These are phyloP conservation scores for Zygogramma bicolorata DNA, from an alignment of 2,888 invertebrate genomes.

Conservation along the genomic window DNA sequence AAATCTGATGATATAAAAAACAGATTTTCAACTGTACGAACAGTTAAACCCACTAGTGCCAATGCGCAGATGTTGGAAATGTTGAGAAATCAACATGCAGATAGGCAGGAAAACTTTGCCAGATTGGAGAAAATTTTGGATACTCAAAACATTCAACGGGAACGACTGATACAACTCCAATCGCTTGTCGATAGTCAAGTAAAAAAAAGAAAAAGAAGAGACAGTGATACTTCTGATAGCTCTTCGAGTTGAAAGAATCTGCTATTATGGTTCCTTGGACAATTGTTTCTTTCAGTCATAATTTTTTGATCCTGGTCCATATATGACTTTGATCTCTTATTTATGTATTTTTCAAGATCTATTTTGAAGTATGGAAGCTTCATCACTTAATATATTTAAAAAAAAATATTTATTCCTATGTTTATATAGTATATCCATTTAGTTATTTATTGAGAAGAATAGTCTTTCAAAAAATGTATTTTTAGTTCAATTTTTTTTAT, in stretches of 20 bases:
- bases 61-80: background rate
- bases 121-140: background rate
- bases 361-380: too few species aligned
- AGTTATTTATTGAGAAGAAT: background rate
- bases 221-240: background rate
- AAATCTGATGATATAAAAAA: background rate
- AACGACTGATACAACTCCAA: background rate
- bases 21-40: constrained; percentile 1
- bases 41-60: background rate
- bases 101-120: background rate
- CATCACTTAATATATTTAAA: too few species aligned
- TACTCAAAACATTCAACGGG: background rate
- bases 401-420: background rate
- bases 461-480: background rate
- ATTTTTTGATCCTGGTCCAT: too few species aligned
- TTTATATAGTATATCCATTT: background rate
- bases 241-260: background rate
- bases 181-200: background rate
- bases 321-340: too few species aligned
- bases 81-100: background rate
- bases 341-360: too few species aligned
- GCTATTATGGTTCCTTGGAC: background rate
- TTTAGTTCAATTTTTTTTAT: background rate
- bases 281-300: background rate
- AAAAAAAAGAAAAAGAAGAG: background rate